Evolutionary conservation across 2,888 invertebrate genomes (phyloP), one percentile per base, ranked within the genome.

Genomic region (Polyommatus iphigenia): DNA sequence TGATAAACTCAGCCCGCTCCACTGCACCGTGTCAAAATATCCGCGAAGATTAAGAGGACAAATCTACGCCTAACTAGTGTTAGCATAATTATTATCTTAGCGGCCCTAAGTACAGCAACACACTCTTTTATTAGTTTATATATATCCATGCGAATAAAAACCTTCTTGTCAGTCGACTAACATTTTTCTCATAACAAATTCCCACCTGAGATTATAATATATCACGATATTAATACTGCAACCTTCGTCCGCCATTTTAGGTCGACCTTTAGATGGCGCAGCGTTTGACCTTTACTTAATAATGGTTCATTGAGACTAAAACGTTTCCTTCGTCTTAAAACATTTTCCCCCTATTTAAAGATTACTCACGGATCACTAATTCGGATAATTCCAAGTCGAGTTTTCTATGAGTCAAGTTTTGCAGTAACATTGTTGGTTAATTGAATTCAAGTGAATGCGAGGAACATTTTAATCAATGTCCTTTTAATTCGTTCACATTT

Each of bases 301-400:
- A 62, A 62, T 62, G 62, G 13, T 62, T 62, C 62, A 62, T 62
- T 10, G 62, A 62, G 24, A 62, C 62, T 62, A 24, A 62, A 62
- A 24, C 62, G 62, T 62, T 62, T 62, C 24, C 62, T 62, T 62
- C 24, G 62, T 13, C 62, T 62, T 29, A 4, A 62, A 62, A 62
- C 62, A 62, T 62, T 62, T 62, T 62, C 62, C 62, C 8, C 59
- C 24, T 24, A 62, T 62, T 62, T 29, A 62, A 62, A 29, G 62
- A 62, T 62, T 62, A 62, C 24, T 62, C 13, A 62, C 62, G 24
- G 62, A 24, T 62, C 62, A 62, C 24, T 62, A 62, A 62, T 10
- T 62, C 24, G 62, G 24, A 24, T 62, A 24, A 62, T 62, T 62
- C 24, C 24, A 62, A 62, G 24, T 13, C 4, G 24, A 62, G 62